Evolutionary conservation across 2,113 vertebrate species (phyloP).

Genomic region (Vimba vimba): DNA sequence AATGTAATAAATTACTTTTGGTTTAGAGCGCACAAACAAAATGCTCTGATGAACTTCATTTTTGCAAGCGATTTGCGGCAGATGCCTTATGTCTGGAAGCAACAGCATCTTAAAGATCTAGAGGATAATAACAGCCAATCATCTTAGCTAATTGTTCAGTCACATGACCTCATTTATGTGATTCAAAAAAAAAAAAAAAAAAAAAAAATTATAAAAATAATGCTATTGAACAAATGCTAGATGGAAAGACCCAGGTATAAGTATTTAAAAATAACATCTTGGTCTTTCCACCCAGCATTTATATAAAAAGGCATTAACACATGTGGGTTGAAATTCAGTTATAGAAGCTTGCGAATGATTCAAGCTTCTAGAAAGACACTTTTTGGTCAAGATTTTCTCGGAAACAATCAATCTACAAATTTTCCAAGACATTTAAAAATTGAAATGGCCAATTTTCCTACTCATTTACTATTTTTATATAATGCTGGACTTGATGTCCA

Average conservation of each 20-base stretch:
- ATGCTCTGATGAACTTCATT: not conserved
- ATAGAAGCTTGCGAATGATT: not conserved
- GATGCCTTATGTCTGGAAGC: not conserved
- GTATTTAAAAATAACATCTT: not conserved
- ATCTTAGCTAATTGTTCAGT: not conserved
- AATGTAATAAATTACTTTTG: not conserved
- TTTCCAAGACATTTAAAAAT: not conserved
- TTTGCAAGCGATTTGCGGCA: not conserved
- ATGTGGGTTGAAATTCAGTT: not conserved
- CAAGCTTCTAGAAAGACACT: not conserved
- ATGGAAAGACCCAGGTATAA: not conserved
- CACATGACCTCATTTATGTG: not conserved
- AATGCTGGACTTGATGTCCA: not conserved
- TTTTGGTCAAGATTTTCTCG: not conserved
- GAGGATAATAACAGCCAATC: not conserved
- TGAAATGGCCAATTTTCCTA: not conserved
- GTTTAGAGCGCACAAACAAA: not conserved
- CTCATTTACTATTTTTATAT: not conserved
- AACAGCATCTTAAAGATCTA: not conserved
- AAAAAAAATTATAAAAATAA: not conserved
- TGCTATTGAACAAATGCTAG: not conserved
- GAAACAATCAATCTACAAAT: not conserved
- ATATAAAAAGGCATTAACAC: not conserved
- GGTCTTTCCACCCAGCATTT: not conserved
- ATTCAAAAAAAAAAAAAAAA: not conserved